A percentile compares a stretch with the other conserved stretches of the same genome.
Evolutionary conservation across 2,113 vertebrate species (phyloP).

Genomic region (Platysternon megacephalum): DNA sequence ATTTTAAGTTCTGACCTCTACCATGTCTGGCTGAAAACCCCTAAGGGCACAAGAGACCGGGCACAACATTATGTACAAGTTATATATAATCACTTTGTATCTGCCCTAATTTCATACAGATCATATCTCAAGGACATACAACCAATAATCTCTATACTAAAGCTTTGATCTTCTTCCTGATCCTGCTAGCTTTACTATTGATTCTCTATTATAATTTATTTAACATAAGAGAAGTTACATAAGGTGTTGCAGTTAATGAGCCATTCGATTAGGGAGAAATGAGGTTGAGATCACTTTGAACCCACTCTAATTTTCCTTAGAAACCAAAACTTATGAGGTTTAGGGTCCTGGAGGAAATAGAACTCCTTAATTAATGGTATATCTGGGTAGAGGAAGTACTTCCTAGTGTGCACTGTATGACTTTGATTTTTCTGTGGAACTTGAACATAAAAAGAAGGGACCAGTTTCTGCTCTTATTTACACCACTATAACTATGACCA

Average conservation of each 20-base stretch:
- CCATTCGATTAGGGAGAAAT: conserved; percentile 51
- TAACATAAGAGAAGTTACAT: conserved; percentile 68
- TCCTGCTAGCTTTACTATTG: conserved; percentile 58
- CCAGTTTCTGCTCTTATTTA: neutral
- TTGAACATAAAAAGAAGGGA: conserved; percentile 3
- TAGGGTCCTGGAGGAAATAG: conserved; percentile 43
- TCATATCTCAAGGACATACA: conserved; percentile 39
- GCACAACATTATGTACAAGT: neutral
- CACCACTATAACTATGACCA: neutral
- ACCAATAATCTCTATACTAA: conserved; percentile 46
- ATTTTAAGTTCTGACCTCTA: neutral
- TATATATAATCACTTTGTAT: neutral
- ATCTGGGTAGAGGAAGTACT: conserved; percentile 19
- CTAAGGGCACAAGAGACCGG: neutral
- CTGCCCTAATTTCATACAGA: conserved; percentile 31
- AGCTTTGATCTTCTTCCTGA: conserved; percentile 61
- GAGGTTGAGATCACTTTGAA: conserved; percentile 68
- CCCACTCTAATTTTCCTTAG: conserved; percentile 49
- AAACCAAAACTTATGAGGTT: conserved; percentile 60
- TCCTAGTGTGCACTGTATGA: neutral
- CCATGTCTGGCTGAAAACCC: neutral
- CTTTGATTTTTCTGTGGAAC: conserved; percentile 28
- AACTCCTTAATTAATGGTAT: conserved; percentile 51
- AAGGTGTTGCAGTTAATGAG: conserved; percentile 67
- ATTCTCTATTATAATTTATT: conserved; percentile 74